Base-by-base conservation (phyloP, 2,888 invertebrate genomes). In the Platycnemis pennipes region DNA sequence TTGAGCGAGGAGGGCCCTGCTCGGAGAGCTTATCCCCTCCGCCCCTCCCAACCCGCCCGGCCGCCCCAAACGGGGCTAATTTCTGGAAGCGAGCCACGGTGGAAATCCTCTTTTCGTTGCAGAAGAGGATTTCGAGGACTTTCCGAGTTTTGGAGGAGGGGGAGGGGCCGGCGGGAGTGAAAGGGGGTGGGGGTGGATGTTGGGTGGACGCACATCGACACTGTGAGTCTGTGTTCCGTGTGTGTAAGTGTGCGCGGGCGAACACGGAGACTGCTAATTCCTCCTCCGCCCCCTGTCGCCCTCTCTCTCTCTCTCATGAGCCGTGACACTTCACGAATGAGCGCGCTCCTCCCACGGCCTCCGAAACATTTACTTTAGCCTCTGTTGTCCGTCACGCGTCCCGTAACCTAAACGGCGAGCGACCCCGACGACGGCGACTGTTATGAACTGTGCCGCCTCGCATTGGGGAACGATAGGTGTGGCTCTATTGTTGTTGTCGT, bases 61-160 rank as follows among this genome's bases (percentile, higher is more conserved):
- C 63, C 63, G 63, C 63, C 63, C 77, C 77, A 77, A 37, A 77
- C 77, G 77, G 77, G 77, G 37, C 77, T 77, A 77, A 77, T 77
- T 77, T 77, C 77, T 77, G 77, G 77, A 77, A 77, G 77, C 77
- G 77, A 77, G 77, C 77, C 37, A 7, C 77, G 63, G 63, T 63
- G 77, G 77, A 37, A 77, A 77, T 77, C 77, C 77, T 77, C 77
- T 77, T 63, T 77, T 77, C 77, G 77, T 77, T 63, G 37, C 77
- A 77, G 77, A 77, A 77, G 77, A 77, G 77, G 77, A 77, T 77
- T 77, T 37, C 77, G 77, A 77, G 77, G 77, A 77, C 77, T 77
- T 77, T 77, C 3, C 13, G 77, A 77, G 77, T 77, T 77, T n/a
- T 31, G 69, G 31, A 8, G 69, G 69, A 31, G 31, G 5, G 69